Percentiles rank a stretch among this genome's conserved stretches.
Conservation (phyloP, 2,113 vertebrate genomes). For the Halichoeres trimaculatus region DNA sequence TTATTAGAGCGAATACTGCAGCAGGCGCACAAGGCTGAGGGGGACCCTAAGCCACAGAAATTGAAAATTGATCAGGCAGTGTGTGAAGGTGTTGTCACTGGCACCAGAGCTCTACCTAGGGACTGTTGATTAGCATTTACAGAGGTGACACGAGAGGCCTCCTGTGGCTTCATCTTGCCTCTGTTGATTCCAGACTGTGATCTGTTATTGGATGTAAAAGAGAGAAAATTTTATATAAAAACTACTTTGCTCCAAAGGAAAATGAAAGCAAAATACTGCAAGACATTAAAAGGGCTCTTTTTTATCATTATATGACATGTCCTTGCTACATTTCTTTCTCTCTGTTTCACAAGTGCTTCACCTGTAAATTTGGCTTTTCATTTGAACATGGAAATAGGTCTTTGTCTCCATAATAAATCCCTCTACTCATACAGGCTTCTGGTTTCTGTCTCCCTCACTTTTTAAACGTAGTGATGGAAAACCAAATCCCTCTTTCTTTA, state of each 20-base stretch:
- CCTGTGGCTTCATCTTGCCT: conserved; percentile 42
- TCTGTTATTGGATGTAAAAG: conserved; percentile 49
- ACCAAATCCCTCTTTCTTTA: neutral
- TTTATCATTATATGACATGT: conserved; percentile 33
- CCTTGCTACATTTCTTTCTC: neutral
- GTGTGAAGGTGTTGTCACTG: conserved; percentile 61
- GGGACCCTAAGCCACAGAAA: conserved; percentile 78
- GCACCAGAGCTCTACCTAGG: conserved; percentile 44
- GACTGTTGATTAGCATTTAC: conserved; percentile 79
- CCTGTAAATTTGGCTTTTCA: conserved; percentile 18
- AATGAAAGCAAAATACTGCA: conserved; percentile 25
- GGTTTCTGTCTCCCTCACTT: neutral
- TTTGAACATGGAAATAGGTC: neutral
- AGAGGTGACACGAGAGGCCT: conserved; percentile 55
- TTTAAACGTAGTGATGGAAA: neutral
- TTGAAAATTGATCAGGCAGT: conserved; percentile 84
- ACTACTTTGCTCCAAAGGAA: conserved; percentile 52
- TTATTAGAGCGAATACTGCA: conserved; percentile 70
- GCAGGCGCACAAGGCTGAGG: conserved; percentile 50
- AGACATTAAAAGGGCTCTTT: conserved; percentile 34
- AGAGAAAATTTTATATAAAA: conserved; percentile 59
- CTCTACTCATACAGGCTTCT: neutral
- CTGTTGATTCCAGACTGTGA: conserved; percentile 47
- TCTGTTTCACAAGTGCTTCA: neutral
- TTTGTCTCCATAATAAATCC: neutral